These are phyloP conservation scores for Propithecus deckenii DNA, from an alignment of 2,797 vertebrate species.

Conservation along the genomic window DNA sequence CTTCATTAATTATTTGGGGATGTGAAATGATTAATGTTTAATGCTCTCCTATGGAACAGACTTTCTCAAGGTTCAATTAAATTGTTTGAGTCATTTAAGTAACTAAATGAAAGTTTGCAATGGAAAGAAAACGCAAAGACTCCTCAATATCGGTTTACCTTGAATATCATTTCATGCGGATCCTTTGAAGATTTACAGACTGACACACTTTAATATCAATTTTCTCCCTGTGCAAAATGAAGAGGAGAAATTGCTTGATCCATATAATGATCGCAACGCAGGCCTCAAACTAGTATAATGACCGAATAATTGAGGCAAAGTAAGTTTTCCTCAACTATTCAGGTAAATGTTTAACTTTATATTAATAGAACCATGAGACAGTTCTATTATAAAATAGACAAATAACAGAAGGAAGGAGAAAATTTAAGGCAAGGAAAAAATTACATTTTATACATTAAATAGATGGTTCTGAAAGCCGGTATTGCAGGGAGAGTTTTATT, in stretches of 20 bases:
- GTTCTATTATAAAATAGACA: neutral
- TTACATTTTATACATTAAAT: neutral
- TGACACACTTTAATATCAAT: neutral
- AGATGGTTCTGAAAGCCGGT: neutral
- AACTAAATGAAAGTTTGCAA: neutral
- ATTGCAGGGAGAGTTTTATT: neutral
- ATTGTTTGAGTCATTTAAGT: neutral
- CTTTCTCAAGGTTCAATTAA: neutral
- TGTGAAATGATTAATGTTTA: constrained; percentile 34
- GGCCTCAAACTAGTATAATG: constrained; percentile 13
- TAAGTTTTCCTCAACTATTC: neutral
- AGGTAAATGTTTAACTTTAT: neutral
- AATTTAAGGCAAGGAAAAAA: neutral
- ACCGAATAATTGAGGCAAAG: neutral
- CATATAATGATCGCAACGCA: neutral
- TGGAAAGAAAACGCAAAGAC: neutral
- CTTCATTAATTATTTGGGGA: constrained; percentile 41
- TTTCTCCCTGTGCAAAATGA: neutral
- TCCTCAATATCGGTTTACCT: neutral
- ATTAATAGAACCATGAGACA: neutral
- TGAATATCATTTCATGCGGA: neutral
- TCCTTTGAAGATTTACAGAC: neutral
- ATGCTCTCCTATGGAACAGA: constrained; percentile 1
- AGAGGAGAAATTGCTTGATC: neutral
- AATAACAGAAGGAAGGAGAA: neutral